phyloP scores from a whole-genome alignment of 2,113 vertebrate genomes.

The Catagonus wagneri region DNA sequence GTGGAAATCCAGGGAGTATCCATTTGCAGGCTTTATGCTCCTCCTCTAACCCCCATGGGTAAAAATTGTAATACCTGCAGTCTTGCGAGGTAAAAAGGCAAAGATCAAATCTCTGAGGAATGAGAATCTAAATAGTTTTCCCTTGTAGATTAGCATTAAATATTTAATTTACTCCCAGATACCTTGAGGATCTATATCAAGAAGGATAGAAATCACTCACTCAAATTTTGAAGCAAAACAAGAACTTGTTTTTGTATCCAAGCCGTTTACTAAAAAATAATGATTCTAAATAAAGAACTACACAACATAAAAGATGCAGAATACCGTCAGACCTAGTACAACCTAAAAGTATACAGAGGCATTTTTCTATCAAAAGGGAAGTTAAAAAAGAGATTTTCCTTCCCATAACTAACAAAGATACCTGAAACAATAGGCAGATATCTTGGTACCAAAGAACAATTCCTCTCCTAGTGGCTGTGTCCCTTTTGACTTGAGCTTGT shows the following conservation, averaged over 20 bases:
- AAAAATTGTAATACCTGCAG: constrained; percentile 34
- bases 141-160: constrained; percentile 48
- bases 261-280: constrained; percentile 50
- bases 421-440: constrained; percentile 7
- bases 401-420: neutral
- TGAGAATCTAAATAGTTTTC: constrained; percentile 48
- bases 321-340: neutral
- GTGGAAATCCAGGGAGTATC: neutral
- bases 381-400: neutral
- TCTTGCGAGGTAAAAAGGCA: neutral
- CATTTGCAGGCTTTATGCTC: constrained; percentile 10
- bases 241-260: constrained; percentile 56
- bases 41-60: neutral
- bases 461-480: neutral
- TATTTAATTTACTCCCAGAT: constrained; percentile 35
- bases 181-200: constrained; percentile 53
- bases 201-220: constrained; percentile 58
- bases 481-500: neutral
- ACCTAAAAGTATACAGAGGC: neutral
- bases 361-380: constrained; percentile 29
- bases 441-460: neutral
- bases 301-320: constrained; percentile 20
- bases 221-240: constrained; percentile 48
- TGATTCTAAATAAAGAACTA: constrained; percentile 49
- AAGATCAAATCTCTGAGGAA: constrained; percentile 36